Base-by-base conservation (phyloP, 2,797 vertebrate species). In the Silurus lanzhouensis region DNA sequence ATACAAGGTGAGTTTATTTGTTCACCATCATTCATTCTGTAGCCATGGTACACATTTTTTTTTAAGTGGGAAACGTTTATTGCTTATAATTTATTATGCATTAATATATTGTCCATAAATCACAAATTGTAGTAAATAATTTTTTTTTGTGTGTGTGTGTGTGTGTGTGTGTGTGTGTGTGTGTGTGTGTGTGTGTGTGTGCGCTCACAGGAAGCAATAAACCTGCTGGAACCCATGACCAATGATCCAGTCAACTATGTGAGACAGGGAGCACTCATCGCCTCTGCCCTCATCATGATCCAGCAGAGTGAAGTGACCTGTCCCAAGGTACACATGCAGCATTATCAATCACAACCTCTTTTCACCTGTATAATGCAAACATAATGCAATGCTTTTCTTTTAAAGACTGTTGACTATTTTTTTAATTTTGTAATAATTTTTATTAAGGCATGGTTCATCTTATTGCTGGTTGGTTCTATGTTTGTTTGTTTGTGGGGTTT, bases 231-330 rank as follows among this genome's bases (percentile, higher is more conserved):
- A 90, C 98, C 98, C 38, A 99, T 99, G 98, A 99, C 98, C 90
- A 99, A 99, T 0, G 98, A 99, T 91, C 98, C 98, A 0, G 98
- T 99, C 83, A 99, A 99, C 93, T 99, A 99, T 0, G 98, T 99
- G 82, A 95, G 98, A 90, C 98, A 99, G 89, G 98, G 98, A 12
- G 98, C 98, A 31, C 96, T 99, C 85, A 99, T 99, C 87, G 95
- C 98, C 27, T 99, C 98, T 1, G 98, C 98, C 70, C 96, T 99
- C 88, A 98, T 99, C 93, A 99, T 99, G 97, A 97, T 99, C 92
- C 98, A 99, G 84, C 98, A 99, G 94, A 97, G 96, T 0, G 98
- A 99, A 90, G 95, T 99, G 90, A 99, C 97, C 84, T 99, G 98
- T 92, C 98, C 98, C 82, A 99, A 99, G 96, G 98, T 99, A 92